Conservation (phyloP, 1,140 invertebrate species). For the Sminthurides bifidus region DNA sequence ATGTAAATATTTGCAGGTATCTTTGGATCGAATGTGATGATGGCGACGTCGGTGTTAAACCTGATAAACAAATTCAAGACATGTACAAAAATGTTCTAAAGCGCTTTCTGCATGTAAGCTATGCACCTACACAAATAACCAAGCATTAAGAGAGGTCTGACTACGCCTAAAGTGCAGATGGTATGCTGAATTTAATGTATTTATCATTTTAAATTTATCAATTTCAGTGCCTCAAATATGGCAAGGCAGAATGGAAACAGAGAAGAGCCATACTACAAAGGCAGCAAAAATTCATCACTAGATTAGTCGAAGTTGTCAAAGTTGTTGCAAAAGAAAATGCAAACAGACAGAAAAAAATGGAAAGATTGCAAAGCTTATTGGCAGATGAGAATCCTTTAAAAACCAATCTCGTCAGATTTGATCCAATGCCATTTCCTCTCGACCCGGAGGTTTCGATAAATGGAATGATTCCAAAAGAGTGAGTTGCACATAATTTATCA, state of each 20-base stretch:
- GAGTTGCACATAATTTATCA: constrained; percentile 25
- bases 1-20: constrained; percentile 46
- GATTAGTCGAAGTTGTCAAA: constrained; percentile 80
- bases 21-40: constrained; percentile 83
- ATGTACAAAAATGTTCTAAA: constrained; percentile 86
- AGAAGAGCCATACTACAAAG: constrained; percentile 57
- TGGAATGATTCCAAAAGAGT: constrained; percentile 75
- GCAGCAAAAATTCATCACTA: constrained; percentile 83
- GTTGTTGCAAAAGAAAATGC: constrained; percentile 81
- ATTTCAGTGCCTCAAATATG: constrained; percentile 39
- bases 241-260: constrained; percentile 55
- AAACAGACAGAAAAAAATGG: constrained; percentile 81
- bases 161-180: neutral
- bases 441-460: constrained; percentile 83
- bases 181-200: neutral
- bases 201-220: constrained; percentile 1
- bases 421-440: constrained; percentile 82
- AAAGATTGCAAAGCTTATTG: constrained; percentile 69
- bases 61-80: constrained; percentile 58
- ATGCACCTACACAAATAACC: neutral
- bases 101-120: constrained; percentile 55
- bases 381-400: constrained; percentile 59
- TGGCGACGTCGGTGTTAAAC: constrained; percentile 49
- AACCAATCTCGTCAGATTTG: constrained; percentile 82
- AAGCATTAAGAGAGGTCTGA: neutral